Conservation (phyloP, 2,797 vertebrate genomes). For the Halcyon badia region DNA sequence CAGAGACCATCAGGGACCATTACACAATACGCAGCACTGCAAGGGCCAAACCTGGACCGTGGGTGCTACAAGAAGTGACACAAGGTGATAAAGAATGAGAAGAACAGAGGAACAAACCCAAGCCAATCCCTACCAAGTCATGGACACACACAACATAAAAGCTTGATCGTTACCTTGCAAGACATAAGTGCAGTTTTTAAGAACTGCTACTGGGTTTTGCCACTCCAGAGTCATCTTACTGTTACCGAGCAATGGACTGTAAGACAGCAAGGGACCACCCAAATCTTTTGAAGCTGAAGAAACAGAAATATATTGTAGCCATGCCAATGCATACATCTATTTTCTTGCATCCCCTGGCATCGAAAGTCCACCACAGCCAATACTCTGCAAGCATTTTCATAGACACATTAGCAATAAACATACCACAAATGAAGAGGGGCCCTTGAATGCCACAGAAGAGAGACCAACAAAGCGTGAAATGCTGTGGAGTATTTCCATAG, state of each 20-base stretch:
- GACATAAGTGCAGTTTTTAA: not conserved
- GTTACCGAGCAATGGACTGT: accelerated
- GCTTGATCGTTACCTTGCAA: not conserved
- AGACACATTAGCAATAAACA: not conserved
- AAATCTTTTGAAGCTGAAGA: not conserved
- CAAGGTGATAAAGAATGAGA: not conserved
- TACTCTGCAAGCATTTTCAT: not conserved
- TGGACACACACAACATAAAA: not conserved
- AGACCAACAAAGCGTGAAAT: not conserved
- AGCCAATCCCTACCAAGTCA: not conserved
- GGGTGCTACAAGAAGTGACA: not conserved
- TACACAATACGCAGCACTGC: not conserved
- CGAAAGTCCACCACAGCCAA: not conserved
- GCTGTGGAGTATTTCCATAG: not conserved
- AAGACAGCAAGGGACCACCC: not conserved
- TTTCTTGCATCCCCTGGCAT: not conserved
- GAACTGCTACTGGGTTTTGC: not conserved
- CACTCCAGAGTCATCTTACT: not conserved
- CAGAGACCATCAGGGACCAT: not conserved
- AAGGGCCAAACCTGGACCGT: not conserved
- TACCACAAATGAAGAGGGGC: not conserved
- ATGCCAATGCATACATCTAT: not conserved
- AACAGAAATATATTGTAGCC: not conserved
- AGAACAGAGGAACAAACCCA: not conserved
- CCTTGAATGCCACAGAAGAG: not conserved